Evolutionary conservation across 1,140 invertebrate genomes (phyloP).

Genomic region (Centruroides sculpturatus): DNA sequence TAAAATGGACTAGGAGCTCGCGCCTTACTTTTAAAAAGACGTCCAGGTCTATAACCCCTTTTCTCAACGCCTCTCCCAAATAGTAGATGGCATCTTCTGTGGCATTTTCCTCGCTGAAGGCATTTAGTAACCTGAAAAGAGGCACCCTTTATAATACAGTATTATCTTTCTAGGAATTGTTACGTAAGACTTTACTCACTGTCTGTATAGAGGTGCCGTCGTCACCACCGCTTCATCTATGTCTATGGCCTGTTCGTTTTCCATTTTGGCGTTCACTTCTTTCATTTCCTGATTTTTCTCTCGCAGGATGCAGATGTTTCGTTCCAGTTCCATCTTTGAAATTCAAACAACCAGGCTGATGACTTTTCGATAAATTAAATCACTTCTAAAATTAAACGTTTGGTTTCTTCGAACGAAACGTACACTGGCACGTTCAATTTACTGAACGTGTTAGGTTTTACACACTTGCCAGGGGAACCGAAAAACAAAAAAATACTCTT

Average conservation of each 20-base stretch:
- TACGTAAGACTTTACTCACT: constrained; percentile 38
- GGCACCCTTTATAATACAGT: not conserved
- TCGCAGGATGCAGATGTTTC: constrained; percentile 63
- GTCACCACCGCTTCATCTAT: constrained; percentile 95
- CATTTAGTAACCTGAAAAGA: constrained; percentile 61
- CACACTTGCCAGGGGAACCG: too few relatives aligned
- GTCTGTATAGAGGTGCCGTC: constrained; percentile 89
- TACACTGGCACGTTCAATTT: too few relatives aligned
- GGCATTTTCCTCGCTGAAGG: constrained; percentile 94
- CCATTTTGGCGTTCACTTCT: constrained; percentile 56
- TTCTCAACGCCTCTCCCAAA: constrained; percentile 86
- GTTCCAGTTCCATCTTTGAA: constrained; percentile 52
- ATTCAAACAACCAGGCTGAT: not conserved
- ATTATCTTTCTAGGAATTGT: not conserved
- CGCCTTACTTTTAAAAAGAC: constrained; percentile 64
- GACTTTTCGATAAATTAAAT: not conserved
- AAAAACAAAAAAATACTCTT: too few relatives aligned
- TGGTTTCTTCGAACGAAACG: too few relatives aligned
- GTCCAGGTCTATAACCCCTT: constrained; percentile 86
- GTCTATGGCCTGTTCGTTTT: constrained; percentile 55
- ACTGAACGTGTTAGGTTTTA: too few relatives aligned
- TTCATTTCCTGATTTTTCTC: constrained; percentile 78
- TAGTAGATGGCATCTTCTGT: constrained; percentile 98
- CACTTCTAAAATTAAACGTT: too few relatives aligned
- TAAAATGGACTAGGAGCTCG: too few relatives aligned